Conservation (phyloP, 92 coral and sea anemone species). For the Galaxea fascicularis region DNA sequence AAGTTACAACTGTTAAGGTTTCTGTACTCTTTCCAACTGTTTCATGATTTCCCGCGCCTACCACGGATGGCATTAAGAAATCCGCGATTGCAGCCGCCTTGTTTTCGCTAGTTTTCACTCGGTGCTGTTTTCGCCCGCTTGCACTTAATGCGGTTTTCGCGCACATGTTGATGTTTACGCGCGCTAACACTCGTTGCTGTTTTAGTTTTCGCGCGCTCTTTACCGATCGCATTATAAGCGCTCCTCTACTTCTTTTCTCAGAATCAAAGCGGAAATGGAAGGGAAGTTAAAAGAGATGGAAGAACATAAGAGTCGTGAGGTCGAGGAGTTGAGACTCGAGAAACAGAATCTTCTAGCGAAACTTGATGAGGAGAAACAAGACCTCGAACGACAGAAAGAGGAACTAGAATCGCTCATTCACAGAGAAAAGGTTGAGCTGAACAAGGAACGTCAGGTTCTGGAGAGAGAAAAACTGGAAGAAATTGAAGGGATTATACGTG, state of each 20-base stretch:
- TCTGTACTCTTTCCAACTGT: neutral
- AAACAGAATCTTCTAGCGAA: constrained; percentile 72
- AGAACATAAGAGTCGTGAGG: constrained; percentile 73
- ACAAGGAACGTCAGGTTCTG: constrained; percentile 82
- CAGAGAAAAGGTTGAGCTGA: constrained; percentile 83
- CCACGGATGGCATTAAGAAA: neutral
- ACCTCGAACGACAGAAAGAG: constrained; percentile 87
- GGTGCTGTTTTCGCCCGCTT: neutral
- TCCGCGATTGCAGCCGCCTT: no score
- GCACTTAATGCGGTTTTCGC: neutral
- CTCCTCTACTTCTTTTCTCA: constrained; percentile 9
- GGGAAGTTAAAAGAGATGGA: constrained; percentile 75
- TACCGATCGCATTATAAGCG: neutral
- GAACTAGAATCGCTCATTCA: constrained; percentile 79
- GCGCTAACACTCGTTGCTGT: neutral
- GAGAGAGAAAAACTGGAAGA: constrained; percentile 95
- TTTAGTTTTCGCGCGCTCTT: neutral
- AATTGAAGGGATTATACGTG: constrained; percentile 85
- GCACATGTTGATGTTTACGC: neutral
- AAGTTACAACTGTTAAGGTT: neutral
- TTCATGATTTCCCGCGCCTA: neutral
- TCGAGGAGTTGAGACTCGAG: constrained; percentile 75
- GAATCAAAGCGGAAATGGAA: constrained; percentile 87
- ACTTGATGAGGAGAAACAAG: constrained; percentile 82
- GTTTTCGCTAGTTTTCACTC: neutral